These are phyloP conservation scores for Drosophila asahinai DNA, from an alignment of 1,140 invertebrate genomes.

Conservation along the genomic window DNA sequence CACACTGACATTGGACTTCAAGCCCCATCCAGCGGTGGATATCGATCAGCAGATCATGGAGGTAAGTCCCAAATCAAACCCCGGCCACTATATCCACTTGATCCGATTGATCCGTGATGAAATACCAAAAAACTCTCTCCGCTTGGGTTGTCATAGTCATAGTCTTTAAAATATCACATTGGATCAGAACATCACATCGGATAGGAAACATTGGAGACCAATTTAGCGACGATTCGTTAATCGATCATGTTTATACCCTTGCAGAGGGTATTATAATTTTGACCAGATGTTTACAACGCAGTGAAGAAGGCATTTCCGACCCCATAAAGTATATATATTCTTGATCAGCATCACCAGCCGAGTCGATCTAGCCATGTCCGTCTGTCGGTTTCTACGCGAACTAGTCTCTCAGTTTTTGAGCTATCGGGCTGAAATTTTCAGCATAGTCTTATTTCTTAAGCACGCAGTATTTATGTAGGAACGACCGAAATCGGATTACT, in stretches of 20 bases:
- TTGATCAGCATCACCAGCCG: no score
- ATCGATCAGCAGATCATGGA: slow-evolving; percentile 83
- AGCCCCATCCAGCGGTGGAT: slow-evolving; percentile 70
- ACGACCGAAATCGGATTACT: no score
- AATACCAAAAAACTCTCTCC: neutral
- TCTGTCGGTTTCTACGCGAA: no score
- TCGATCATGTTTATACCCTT: neutral
- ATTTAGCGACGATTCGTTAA: slow-evolving; percentile 5
- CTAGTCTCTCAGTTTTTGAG: no score
- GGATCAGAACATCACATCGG: neutral
- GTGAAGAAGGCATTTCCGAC: no score
- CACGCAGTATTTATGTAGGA: no score
- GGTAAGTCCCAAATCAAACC: slow-evolving; percentile 44
- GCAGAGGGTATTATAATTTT: no score
- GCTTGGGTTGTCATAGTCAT: neutral
- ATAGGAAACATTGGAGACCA: neutral
- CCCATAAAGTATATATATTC: no score
- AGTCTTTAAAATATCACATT: neutral
- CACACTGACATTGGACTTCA: slow-evolving; percentile 72
- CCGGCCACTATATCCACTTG: neutral
- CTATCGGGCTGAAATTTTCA: no score
- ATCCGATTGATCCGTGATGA: neutral
- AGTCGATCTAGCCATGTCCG: no score
- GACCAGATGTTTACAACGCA: no score
- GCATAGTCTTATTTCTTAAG: no score